A percentile compares a stretch with the other conserved stretches of the same genome.
Evolutionary conservation across 2,797 vertebrate genomes (phyloP).

Genomic region (Sternotherus odoratus): DNA sequence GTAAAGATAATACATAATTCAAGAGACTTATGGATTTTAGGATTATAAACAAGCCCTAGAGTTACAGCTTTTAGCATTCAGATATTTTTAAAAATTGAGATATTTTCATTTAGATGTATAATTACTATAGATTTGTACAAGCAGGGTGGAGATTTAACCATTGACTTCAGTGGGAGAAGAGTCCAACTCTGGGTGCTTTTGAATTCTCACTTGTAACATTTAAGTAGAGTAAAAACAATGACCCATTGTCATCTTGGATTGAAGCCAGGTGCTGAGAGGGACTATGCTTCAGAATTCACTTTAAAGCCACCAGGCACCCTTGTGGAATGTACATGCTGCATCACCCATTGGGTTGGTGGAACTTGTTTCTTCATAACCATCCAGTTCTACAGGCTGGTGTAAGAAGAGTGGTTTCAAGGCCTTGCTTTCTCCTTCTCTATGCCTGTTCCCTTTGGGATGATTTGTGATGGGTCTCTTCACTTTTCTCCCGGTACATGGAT

Average conservation of each 20-base stretch:
- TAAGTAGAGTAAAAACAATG: background rate
- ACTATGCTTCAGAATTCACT: background rate
- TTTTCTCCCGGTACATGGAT: background rate
- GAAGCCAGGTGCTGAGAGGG: background rate
- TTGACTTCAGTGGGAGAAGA: fast-evolving
- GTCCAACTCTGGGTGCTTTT: background rate
- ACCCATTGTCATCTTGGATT: background rate
- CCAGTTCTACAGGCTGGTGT: background rate
- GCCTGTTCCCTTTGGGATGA: no score
- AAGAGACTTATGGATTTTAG: no score
- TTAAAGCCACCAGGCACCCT: background rate
- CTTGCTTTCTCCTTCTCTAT: background rate
- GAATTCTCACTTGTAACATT: background rate
- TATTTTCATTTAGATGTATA: background rate
- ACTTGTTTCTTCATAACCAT: background rate
- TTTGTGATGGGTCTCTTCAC: background rate
- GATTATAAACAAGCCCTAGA: no score
- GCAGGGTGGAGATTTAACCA: fast-evolving
- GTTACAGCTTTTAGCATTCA: no score
- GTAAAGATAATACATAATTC: background rate
- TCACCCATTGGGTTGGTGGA: background rate
- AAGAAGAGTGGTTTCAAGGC: background rate
- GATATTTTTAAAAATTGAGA: no score
- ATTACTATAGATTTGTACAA: background rate
- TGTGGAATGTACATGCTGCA: background rate